A percentile compares a stretch with the other conserved stretches of the same genome.
These are phyloP conservation scores for Cheiracanthium punctorium DNA, from an alignment of 2,888 invertebrate species.

Conservation along the genomic window DNA sequence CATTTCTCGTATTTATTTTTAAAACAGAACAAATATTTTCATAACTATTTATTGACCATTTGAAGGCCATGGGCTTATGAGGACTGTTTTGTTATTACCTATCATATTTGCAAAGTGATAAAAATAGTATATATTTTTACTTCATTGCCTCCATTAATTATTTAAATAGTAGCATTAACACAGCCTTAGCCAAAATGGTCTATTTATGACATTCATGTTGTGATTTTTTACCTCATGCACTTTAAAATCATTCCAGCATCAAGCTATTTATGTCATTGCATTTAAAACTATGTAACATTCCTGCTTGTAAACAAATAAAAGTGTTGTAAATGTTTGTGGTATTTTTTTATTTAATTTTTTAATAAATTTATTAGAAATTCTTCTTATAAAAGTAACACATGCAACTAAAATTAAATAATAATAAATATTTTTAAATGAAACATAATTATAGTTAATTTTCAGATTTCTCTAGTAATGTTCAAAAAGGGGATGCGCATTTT, in stretches of 20 bases:
- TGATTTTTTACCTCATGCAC: slow-evolving; percentile 63
- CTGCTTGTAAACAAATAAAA: slow-evolving; percentile 63
- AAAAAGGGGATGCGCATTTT: too few relatives aligned
- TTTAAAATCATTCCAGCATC: slow-evolving; percentile 64
- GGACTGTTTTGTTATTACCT: neutral
- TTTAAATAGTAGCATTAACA: neutral
- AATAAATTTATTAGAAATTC: too few relatives aligned
- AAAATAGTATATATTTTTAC: neutral
- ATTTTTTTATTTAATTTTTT: neutral
- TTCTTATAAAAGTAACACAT: too few relatives aligned
- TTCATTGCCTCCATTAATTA: neutral
- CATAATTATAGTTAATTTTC: too few relatives aligned
- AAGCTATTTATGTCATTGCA: slow-evolving; percentile 68
- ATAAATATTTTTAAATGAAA: too few relatives aligned
- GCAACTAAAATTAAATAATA: too few relatives aligned
- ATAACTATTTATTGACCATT: slow-evolving; percentile 68
- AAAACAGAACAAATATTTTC: slow-evolving; percentile 66
- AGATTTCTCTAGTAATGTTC: too few relatives aligned
- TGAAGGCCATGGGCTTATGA: neutral
- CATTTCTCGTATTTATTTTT: slow-evolving; percentile 62
- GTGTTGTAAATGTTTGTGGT: slow-evolving; percentile 1
- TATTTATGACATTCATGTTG: slow-evolving; percentile 59
- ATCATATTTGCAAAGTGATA: neutral
- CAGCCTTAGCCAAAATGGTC: slow-evolving; percentile 38
- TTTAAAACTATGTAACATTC: slow-evolving; percentile 62